Conservation (phyloP, 1,140 invertebrate genomes). For the Atta texana region DNA sequence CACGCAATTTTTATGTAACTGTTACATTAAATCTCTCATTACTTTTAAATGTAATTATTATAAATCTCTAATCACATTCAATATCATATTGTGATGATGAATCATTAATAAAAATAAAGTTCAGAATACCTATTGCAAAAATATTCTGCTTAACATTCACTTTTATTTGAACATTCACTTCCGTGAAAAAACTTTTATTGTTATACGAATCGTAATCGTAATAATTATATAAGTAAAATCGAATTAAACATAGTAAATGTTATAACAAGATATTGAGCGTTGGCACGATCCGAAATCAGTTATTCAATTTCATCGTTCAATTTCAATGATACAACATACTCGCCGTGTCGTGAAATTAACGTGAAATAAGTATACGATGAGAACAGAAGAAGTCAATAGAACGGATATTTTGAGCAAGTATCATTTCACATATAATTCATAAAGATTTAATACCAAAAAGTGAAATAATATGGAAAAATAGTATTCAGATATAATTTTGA, state of each 20-base stretch:
- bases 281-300: conserved; percentile 30
- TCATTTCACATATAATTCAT: conserved; percentile 15
- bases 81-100: neutral
- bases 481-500: conserved; percentile 6
- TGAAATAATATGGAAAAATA: conserved; percentile 22
- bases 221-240: neutral
- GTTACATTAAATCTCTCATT: too few relatives aligned
- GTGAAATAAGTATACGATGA: too few relatives aligned
- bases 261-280: conserved; percentile 51
- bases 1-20: too few relatives aligned
- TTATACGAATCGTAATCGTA: too few relatives aligned
- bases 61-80: neutral
- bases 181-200: neutral
- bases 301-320: neutral
- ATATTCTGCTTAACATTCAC: neutral
- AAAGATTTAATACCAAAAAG: conserved; percentile 1
- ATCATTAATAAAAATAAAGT: neutral
- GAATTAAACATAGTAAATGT: conserved; percentile 39
- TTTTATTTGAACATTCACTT: neutral
- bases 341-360: too few relatives aligned
- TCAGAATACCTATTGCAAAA: neutral
- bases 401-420: conserved; percentile 37
- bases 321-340: too few relatives aligned
- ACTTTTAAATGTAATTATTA: neutral
- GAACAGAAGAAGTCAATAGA: neutral